phyloP scores from a whole-genome alignment of 37 sponge, comb jelly and placozoan genomes.

The Aplysina aerophoba region DNA sequence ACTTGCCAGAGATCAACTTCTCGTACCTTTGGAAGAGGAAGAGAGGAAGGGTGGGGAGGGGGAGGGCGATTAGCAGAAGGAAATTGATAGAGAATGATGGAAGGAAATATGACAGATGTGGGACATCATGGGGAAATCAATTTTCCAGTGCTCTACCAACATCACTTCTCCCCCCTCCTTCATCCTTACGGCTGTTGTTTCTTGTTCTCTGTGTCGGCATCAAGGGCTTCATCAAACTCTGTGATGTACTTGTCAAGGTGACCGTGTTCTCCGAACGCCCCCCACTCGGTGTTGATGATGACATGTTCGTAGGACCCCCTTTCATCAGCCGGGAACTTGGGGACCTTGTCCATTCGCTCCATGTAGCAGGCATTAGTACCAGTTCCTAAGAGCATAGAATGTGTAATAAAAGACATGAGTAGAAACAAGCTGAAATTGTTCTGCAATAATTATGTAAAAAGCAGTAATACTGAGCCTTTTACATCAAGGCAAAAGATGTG shows the following conservation, averaged over 20 bases:
- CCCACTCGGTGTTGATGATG: conserved; percentile 98
- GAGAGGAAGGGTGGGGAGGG: neutral
- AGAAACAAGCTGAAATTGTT: no score
- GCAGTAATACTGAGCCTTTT: no score
- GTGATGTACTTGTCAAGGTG: conserved; percentile 74
- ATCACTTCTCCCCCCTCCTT: neutral
- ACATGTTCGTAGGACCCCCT: conserved; percentile 64
- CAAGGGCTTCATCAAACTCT: conserved; percentile 77
- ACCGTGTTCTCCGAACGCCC: conserved; percentile 96
- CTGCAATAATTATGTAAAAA: no score
- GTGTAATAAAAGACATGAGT: neutral
- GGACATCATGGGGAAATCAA: no score
- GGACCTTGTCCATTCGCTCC: conserved; percentile 76
- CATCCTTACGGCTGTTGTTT: conserved; percentile 72
- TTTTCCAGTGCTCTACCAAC: no score
- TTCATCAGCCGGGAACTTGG: conserved; percentile 61
- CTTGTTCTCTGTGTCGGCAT: conserved; percentile 61
- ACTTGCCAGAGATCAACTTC: conserved; percentile 99
- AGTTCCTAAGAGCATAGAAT: neutral
- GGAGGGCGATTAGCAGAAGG: no score
- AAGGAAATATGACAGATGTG: no score
- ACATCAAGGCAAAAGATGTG: no score
- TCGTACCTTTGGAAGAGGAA: conserved; percentile 74
- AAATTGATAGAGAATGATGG: no score
- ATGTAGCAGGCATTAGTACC: conserved; percentile 99